phyloP scores from a whole-genome alignment of 2,888 invertebrate species.

The Eupithecia vulgata region DNA sequence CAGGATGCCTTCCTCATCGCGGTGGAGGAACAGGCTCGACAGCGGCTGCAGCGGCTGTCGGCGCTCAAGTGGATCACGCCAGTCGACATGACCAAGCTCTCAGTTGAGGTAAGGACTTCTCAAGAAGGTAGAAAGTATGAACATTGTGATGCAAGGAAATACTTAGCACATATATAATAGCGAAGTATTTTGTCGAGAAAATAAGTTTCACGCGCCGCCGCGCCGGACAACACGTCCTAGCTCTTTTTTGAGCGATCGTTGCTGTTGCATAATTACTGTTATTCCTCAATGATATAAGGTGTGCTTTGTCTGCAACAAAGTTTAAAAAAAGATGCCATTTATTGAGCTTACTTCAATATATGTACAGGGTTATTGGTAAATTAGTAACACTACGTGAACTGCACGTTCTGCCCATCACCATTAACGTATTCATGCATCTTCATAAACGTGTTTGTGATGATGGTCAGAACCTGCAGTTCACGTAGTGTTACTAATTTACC shows the following conservation, averaged over 20 bases:
- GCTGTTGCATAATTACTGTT: too few relatives aligned
- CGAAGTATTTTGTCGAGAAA: neutral
- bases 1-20: conserved; percentile 99
- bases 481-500: too few relatives aligned
- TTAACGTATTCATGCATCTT: too few relatives aligned
- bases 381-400: too few relatives aligned
- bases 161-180: neutral
- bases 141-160: neutral
- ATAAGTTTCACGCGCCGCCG: too few relatives aligned
- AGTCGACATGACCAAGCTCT: conserved; percentile 95
- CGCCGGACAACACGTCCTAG: neutral
- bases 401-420: too few relatives aligned
- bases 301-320: too few relatives aligned
- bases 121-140: neutral
- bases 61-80: conserved; percentile 96
- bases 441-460: too few relatives aligned
- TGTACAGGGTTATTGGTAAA: too few relatives aligned
- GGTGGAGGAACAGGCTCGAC: conserved; percentile 97
- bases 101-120: conserved; percentile 87
- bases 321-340: neutral
- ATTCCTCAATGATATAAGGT: too few relatives aligned
- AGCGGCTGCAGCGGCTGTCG: conserved; percentile 95
- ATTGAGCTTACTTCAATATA: too few relatives aligned
- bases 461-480: too few relatives aligned
- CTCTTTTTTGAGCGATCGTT: neutral